These are phyloP conservation scores for Corythornis madagascariensis DNA, from an alignment of 2,113 vertebrate genomes.

Conservation along the genomic window DNA sequence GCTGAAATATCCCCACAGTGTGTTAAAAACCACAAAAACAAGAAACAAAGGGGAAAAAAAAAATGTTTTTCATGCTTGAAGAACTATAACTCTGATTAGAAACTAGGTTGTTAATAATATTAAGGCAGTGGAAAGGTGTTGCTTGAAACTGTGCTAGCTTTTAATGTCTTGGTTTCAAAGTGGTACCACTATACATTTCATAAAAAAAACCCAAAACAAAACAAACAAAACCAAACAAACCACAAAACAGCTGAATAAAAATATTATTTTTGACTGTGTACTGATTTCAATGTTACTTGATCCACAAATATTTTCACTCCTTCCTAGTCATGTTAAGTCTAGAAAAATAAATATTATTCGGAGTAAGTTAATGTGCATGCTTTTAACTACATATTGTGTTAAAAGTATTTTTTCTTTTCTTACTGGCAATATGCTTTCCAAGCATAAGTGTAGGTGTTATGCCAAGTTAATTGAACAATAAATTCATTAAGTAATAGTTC, in stretches of 20 bases:
- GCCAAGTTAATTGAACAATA: slow-evolving; percentile 39
- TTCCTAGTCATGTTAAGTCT: background rate
- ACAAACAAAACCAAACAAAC: background rate
- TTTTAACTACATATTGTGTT: background rate
- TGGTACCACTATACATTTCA: background rate
- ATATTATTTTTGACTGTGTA: background rate
- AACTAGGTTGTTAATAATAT: slow-evolving; percentile 30
- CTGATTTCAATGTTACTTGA: background rate
- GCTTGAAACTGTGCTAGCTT: background rate
- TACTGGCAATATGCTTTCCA: slow-evolving; percentile 8
- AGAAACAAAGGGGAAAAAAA: background rate
- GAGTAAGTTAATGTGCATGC: background rate
- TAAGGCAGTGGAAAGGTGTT: background rate
- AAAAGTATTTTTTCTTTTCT: background rate
- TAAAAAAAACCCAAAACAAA: background rate
- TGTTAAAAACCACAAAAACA: slow-evolving; percentile 16
- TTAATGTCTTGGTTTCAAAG: background rate
- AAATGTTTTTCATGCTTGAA: slow-evolving; percentile 20
- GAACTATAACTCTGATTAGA: slow-evolving; percentile 32
- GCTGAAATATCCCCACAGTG: slow-evolving; percentile 59
- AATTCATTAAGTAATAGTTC: background rate
- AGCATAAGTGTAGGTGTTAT: slow-evolving; percentile 38
- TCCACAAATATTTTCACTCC: background rate
- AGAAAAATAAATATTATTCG: background rate
- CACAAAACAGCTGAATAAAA: background rate